Evolutionary conservation across 2,888 invertebrate species (phyloP).

Genomic region (Melanchra persicariae): DNA sequence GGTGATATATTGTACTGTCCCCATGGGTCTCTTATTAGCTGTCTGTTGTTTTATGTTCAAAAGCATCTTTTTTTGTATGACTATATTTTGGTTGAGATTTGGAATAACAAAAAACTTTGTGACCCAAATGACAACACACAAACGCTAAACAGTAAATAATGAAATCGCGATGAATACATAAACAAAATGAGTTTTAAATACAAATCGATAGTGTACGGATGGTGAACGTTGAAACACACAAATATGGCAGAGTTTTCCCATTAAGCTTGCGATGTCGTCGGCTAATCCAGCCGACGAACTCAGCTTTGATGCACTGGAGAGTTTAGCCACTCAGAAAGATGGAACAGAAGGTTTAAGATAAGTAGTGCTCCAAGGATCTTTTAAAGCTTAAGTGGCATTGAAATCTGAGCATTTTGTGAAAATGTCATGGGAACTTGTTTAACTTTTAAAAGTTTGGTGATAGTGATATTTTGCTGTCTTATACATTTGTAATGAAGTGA

Average conservation of each 20-base stretch:
- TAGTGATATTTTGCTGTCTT: too few species aligned
- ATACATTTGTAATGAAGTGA: too few species aligned
- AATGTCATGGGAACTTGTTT: background rate
- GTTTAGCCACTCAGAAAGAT: conserved; percentile 37
- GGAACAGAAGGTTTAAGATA: conserved; percentile 15
- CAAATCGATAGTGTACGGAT: conserved; percentile 44
- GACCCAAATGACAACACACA: conserved; percentile 1
- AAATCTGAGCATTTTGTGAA: too few species aligned
- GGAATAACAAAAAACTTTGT: background rate
- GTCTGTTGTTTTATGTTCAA: too few species aligned
- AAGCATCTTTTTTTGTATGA: too few species aligned
- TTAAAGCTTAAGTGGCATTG: background rate
- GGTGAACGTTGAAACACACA: conserved; percentile 46
- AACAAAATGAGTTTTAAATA: conserved; percentile 48
- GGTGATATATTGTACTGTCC: background rate
- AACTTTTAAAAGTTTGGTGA: too few species aligned
- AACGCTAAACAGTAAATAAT: conserved; percentile 40
- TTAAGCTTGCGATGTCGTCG: conserved; percentile 68
- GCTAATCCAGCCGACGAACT: conserved; percentile 69
- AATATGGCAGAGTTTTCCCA: conserved; percentile 66
- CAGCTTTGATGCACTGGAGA: conserved; percentile 65
- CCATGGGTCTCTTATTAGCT: background rate
- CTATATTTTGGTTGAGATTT: background rate
- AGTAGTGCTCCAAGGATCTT: background rate
- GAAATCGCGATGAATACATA: conserved; percentile 39